Evolutionary conservation across 2,888 invertebrate species (phyloP).

Genomic region (Xylophagus ater): DNA sequence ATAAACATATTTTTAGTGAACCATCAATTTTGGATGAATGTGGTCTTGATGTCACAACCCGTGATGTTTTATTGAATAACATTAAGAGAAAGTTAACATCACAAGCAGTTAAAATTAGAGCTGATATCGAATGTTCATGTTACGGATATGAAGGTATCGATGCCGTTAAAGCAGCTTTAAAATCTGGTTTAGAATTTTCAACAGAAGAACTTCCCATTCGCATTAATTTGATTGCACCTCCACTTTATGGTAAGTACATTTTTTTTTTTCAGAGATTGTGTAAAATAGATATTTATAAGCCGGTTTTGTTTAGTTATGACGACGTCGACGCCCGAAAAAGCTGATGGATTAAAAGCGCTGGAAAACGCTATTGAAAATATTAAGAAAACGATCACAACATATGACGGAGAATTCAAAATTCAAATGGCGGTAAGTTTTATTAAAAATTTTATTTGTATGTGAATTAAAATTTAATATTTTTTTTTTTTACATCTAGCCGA

Average conservation of each 20-base stretch:
- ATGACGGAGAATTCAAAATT: conserved; percentile 87
- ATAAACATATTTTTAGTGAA: conserved; percentile 72
- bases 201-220: conserved; percentile 92
- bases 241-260: conserved; percentile 63
- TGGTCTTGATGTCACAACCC: conserved; percentile 82
- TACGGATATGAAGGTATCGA: conserved; percentile 98
- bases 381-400: conserved; percentile 63
- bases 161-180: conserved; percentile 89
- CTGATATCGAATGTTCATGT: conserved; percentile 88
- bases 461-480: conserved; percentile 5
- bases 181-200: conserved; percentile 79
- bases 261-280: not conserved
- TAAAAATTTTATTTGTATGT: no score
- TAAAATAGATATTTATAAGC: not conserved
- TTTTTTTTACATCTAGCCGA: conserved; percentile 51
- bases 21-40: conserved; percentile 93
- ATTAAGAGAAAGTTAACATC: conserved; percentile 94
- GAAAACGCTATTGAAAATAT: conserved; percentile 85
- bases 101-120: conserved; percentile 91
- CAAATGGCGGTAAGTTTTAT: conserved; percentile 74
- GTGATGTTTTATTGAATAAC: conserved; percentile 83
- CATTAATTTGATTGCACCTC: conserved; percentile 98
- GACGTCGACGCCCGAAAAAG: conserved; percentile 92
- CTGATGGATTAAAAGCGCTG: conserved; percentile 81
- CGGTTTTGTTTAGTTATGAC: conserved; percentile 65